Evolutionary conservation across 2,888 invertebrate genomes (phyloP), one percentile per base, ranked within the genome.

Genomic region (Glaucopsyche alexis): DNA sequence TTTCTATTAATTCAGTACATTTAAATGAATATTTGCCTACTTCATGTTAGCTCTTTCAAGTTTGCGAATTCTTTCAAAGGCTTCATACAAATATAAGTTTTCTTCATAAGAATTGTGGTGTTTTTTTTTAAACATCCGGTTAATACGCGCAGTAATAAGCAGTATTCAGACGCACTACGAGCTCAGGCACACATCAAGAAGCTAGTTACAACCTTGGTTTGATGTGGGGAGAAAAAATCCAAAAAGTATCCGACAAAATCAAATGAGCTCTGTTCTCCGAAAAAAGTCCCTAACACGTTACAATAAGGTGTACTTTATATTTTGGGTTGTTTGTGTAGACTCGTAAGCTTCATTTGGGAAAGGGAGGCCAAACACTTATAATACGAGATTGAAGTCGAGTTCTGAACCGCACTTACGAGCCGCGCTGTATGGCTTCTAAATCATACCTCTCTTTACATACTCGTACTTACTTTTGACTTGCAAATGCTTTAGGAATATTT

Each of bases 291-390:
- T 60, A 60, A 8, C 13, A 13, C 60, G 29, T 38, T 29, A 7
- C 7, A 7, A 60, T 60, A 60, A 60, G 29, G 60, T 60, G 7
- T 13, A 29, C 5, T 60, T 60, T 7, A 60, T 38, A 13, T 29
- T 60, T 29, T 13, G 3, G 13, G 29, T 29, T 60, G 52, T 74
- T 72, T 81, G 87, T 81, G 84, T 83, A 81, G 81, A 82, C 87
- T 85, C 85, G 86, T 85, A 85, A 86, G 88, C 85, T 88, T 88
- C 89, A 88, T 89, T 89, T 89, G 87, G 88, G 87, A 85, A 87
- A 88, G 88, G 86, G 86, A 88, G 88, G 88, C 87, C 88, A 89
- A 89, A 89, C 89, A 89, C 89, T 89, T 89, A 88, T 88, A 88
- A 89, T 89, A 89, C 88, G 88, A 89, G 89, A 89, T 89, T 88